A percentile compares a stretch with the other conserved stretches of the same genome.
phyloP scores from a whole-genome alignment of 2,888 invertebrate genomes.

The Drosophila pegasa region DNA sequence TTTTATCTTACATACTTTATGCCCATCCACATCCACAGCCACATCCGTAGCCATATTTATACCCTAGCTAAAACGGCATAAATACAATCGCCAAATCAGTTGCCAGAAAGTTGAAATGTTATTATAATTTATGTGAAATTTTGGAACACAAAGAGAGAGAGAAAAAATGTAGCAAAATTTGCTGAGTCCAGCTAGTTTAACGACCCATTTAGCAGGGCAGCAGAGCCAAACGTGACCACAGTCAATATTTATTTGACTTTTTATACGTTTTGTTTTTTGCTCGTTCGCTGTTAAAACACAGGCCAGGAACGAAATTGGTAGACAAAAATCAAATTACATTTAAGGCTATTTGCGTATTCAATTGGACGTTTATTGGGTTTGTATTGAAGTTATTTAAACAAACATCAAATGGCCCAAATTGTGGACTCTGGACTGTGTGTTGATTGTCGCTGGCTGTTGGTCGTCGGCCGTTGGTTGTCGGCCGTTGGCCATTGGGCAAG shows the following conservation, averaged over 20 bases:
- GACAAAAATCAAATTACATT: conserved; percentile 22
- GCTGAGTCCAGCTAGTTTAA: conserved; percentile 47
- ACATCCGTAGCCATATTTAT: conserved; percentile 5
- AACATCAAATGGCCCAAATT: conserved; percentile 32
- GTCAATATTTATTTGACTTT: conserved; percentile 53
- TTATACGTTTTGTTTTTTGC: conserved; percentile 8
- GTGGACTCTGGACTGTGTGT: conserved; percentile 10
- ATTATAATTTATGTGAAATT: conserved; percentile 67
- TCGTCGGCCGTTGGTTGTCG: not conserved
- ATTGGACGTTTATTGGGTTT: conserved; percentile 42
- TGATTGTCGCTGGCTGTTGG: conserved; percentile 1
- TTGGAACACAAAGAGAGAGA: conserved; percentile 20
- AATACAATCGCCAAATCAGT: conserved; percentile 23
- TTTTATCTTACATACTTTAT: not conserved
- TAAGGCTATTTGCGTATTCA: conserved; percentile 39
- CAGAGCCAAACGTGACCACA: conserved; percentile 67
- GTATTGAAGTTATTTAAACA: conserved; percentile 58
- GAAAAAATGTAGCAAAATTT: conserved; percentile 17
- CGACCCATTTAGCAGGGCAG: conserved; percentile 65
- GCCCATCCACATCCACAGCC: not conserved
- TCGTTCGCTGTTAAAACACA: not conserved
- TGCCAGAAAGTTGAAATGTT: conserved; percentile 41
- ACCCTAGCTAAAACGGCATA: conserved; percentile 11
- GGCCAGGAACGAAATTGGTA: conserved; percentile 9
- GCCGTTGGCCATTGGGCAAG: conserved; percentile 2